phyloP scores from a whole-genome alignment of 37 sponge, comb jelly and placozoan genomes.

The Bolinopsis microptera region DNA sequence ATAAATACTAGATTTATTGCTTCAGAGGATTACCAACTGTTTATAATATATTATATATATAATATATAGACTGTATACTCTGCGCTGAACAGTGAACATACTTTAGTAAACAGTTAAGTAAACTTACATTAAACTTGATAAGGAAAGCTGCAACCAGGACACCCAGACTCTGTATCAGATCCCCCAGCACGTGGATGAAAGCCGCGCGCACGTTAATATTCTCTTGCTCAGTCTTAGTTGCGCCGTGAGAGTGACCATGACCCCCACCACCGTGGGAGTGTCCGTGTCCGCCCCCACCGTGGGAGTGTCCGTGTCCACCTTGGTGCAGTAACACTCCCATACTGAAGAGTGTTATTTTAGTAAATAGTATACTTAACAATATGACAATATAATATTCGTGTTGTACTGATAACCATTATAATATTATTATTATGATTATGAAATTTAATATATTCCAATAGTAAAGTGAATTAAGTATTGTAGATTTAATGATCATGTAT shows the following conservation, averaged over 20 bases:
- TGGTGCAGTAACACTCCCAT: conserved; percentile 49
- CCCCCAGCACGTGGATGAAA: conserved; percentile 95
- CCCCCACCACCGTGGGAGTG: conserved; percentile 25
- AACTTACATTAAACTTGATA: conserved; percentile 84
- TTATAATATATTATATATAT: too few relatives aligned
- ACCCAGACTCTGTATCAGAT: conserved; percentile 92
- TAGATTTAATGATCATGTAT: too few relatives aligned
- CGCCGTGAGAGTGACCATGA: neutral
- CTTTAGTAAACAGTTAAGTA: too few relatives aligned
- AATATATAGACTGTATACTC: too few relatives aligned
- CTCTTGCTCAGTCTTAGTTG: neutral
- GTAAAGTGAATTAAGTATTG: too few relatives aligned
- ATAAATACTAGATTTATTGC: too few relatives aligned
- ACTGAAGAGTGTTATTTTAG: neutral
- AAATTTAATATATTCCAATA: too few relatives aligned
- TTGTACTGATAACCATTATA: neutral
- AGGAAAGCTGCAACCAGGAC: conserved; percentile 92
- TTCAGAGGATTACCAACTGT: too few relatives aligned
- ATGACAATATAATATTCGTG: neutral
- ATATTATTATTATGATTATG: too few relatives aligned
- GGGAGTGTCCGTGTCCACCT: conserved; percentile 31
- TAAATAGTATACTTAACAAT: neutral
- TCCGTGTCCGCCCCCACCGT: conserved; percentile 34
- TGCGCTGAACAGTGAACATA: too few relatives aligned
- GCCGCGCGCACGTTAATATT: conserved; percentile 96